Percentiles rank a stretch among this genome's conserved stretches.
Evolutionary conservation across 2,888 invertebrate genomes (phyloP).

Genomic region (Metacarcinus magister): DNA sequence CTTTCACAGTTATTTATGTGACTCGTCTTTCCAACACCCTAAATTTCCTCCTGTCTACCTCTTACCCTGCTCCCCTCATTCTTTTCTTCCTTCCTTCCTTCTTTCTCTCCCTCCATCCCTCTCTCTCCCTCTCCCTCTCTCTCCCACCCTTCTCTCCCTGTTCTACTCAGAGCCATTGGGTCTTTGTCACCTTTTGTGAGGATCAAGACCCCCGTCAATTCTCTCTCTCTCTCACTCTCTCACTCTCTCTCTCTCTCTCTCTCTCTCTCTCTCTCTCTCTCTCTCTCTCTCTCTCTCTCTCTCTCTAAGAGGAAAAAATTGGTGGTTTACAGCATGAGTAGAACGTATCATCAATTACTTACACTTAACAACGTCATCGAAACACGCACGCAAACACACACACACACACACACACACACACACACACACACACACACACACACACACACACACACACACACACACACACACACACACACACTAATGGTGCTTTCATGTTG

Average conservation of each 20-base stretch:
- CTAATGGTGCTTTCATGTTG: background rate
- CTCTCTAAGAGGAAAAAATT: too few species aligned
- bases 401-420: too few species aligned
- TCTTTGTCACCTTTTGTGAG: background rate
- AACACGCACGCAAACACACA: too few species aligned
- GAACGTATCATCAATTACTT: too few species aligned
- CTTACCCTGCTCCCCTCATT: background rate
- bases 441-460: slow-evolving; percentile 26
- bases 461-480: background rate
- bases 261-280: slow-evolving; percentile 2
- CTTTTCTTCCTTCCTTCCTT: background rate
- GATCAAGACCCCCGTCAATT: background rate
- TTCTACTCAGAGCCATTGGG: background rate
- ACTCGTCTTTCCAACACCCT: background rate
- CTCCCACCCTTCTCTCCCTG: background rate
- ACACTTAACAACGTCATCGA: too few species aligned
- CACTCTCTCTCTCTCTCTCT: background rate
- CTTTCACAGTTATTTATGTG: background rate
- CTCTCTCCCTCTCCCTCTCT: slow-evolving; percentile 34
- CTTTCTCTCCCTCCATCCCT: slow-evolving; percentile 40
- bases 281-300: background rate
- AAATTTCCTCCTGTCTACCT: background rate
- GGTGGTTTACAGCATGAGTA: too few species aligned
- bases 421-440: background rate
- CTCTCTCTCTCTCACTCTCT: background rate